A percentile compares a stretch with the other conserved stretches of the same genome.
phyloP scores from a whole-genome alignment of 2,797 vertebrate species.

The Melanotaenia parkinsoni region DNA sequence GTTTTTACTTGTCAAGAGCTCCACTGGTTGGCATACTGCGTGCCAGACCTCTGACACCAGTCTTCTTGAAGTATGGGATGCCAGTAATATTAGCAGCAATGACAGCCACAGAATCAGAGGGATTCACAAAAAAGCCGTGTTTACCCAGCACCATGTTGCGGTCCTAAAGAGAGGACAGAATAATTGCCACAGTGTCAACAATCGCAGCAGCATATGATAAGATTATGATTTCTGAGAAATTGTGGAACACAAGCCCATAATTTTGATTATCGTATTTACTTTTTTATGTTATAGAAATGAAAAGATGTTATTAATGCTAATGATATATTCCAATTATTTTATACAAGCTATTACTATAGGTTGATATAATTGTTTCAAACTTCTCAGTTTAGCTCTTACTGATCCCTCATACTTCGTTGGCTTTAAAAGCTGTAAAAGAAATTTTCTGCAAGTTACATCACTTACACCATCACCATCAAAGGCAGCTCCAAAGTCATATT shows the following conservation, averaged over 20 bases:
- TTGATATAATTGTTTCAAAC: slow-evolving; percentile 1
- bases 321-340: slow-evolving; percentile 10
- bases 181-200: not conserved
- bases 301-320: not conserved
- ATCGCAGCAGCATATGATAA: not conserved
- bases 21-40: slow-evolving; percentile 99
- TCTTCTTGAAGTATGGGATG: slow-evolving; percentile 97
- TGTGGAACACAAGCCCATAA: not conserved
- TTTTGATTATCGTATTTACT: not conserved
- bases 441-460: slow-evolving; percentile 1
- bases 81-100: slow-evolving; percentile 95
- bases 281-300: slow-evolving; percentile 11
- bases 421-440: slow-evolving; percentile 10
- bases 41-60: slow-evolving; percentile 92
- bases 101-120: slow-evolving; percentile 95
- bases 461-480: slow-evolving; percentile 98
- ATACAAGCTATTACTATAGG: slow-evolving; percentile 15
- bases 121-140: slow-evolving; percentile 97
- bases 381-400: slow-evolving; percentile 7
- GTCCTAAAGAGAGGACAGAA: slow-evolving; percentile 81
- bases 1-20: slow-evolving; percentile 91
- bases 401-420: not conserved
- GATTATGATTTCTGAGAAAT: not conserved
- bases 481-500: slow-evolving; percentile 96
- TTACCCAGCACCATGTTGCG: slow-evolving; percentile 98